Conservation (phyloP, 2,797 vertebrate species). For the Typhlichthys subterraneus region DNA sequence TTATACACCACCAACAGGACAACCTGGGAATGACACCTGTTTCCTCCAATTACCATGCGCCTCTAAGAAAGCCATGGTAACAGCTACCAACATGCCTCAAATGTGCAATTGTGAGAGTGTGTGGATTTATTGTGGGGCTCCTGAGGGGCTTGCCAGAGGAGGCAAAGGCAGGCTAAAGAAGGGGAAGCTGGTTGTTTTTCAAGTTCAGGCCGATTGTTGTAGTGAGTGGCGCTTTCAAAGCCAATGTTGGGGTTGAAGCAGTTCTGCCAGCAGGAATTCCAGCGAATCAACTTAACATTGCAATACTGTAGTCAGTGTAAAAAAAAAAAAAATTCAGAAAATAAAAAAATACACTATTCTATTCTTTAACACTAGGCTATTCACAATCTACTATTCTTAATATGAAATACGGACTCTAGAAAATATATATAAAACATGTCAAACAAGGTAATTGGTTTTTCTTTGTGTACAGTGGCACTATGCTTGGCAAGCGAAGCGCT, state of each 20-base stretch:
- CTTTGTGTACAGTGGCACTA: conserved; percentile 31
- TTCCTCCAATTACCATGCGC: not conserved
- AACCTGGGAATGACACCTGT: conserved; percentile 13
- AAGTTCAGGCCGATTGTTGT: conserved; percentile 37
- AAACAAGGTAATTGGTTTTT: conserved; percentile 22
- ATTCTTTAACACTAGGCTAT: not conserved
- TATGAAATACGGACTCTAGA: not conserved
- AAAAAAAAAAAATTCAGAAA: conserved; percentile 9
- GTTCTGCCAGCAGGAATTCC: conserved; percentile 18
- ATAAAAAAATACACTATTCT: not conserved
- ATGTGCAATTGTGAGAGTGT: conserved; percentile 6
- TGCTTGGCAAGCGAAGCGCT: conserved; percentile 37
- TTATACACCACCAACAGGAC: conserved; percentile 52
- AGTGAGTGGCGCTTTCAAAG: conserved; percentile 35
- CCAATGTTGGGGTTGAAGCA: conserved; percentile 15
- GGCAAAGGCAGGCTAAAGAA: conserved; percentile 34
- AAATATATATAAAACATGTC: conserved; percentile 2
- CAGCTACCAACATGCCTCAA: conserved; percentile 2
- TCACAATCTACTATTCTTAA: too few species aligned
- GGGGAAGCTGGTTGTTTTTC: conserved; percentile 47
- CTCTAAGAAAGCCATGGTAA: conserved; percentile 1
- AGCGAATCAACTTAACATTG: conserved; percentile 23
- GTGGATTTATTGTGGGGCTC: not conserved
- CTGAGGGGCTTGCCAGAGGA: conserved; percentile 38
- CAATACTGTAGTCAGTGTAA: conserved; percentile 12